Evolutionary conservation across 2,797 vertebrate species (phyloP).

Genomic region (Alca torda): DNA sequence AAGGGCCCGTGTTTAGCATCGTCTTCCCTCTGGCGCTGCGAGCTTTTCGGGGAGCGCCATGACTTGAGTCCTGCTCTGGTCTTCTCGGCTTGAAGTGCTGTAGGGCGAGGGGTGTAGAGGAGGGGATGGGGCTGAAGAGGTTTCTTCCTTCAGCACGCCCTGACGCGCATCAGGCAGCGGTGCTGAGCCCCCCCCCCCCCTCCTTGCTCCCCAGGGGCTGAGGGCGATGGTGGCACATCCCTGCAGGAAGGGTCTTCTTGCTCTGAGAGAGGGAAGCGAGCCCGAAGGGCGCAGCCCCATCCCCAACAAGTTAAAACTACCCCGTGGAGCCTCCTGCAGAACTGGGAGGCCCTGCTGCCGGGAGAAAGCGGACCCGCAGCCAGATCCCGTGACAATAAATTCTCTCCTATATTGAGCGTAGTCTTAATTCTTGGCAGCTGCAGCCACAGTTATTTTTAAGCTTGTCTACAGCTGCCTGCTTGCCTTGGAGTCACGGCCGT

Average conservation of each 20-base stretch:
- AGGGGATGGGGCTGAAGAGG: neutral
- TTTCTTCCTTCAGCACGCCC: neutral
- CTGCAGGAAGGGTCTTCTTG: neutral
- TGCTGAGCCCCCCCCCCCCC: neutral
- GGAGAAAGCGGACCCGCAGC: neutral
- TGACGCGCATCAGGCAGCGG: neutral
- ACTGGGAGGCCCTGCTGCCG: neutral
- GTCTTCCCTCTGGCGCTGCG: fast-evolving
- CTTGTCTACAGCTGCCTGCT: constrained; percentile 20
- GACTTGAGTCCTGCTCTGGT: neutral
- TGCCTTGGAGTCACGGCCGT: neutral
- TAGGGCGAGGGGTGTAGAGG: neutral
- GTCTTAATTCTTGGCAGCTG: constrained; percentile 48
- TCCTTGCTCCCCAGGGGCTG: neutral
- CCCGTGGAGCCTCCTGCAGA: neutral
- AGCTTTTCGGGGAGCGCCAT: neutral
- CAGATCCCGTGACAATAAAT: neutral
- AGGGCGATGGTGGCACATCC: neutral
- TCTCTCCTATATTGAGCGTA: constrained; percentile 3
- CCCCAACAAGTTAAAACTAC: neutral
- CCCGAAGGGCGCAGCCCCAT: neutral
- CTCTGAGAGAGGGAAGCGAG: neutral
- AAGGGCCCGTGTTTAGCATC: neutral
- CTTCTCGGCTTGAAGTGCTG: neutral
- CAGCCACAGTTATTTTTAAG: constrained; percentile 55